Base-by-base conservation (phyloP, 2,888 invertebrate species). In the Drosophila buzzatii region DNA sequence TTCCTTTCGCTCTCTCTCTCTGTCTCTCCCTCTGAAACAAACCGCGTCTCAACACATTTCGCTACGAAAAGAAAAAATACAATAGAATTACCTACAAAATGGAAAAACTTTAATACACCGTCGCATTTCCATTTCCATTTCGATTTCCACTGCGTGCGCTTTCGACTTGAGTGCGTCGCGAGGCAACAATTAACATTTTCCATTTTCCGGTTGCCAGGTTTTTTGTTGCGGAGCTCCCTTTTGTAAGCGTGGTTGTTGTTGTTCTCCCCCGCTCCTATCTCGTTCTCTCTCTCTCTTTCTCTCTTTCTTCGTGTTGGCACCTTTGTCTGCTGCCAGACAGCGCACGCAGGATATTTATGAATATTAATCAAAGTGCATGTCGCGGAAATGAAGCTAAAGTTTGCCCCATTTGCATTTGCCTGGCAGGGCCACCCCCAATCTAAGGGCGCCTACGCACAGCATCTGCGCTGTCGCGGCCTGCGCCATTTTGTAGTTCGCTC, bases 181-280 rank as follows among this genome's bases (percentile, higher is more conserved):
- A 77, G 77, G 66, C 77, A 68, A 78, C 82, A 86, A 91, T 91
- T 91, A 91, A 91, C 77, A 88, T 86, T 90, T 90, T 81, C 81
- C 83, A 90, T 90, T 91, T 90, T 89, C 90, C 89, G 89, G 81
- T 82, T 87, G 83, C 81, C 79, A 70, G 81, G 59, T 71, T 73
- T 79, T 51, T 79, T 74, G 70, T 65, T 55, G 57, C 59, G 31
- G 47, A 51, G 51, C 61, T 41, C 39, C 51, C 20, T 62, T 59
- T 67, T 49, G 58, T 68, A 63, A 47, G 45, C 27, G 37, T 33
- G 57, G 53, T 41, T 57, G 41, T 33, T 60, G 53, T 41, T 47
- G 33, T 70, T 35, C 39, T 16, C 20, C 5, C 45, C n/a, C 37
- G n/a, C n/a, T 20, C 47, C 18, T 8, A 16, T 9, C 4, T 9